phyloP scores from a whole-genome alignment of 2,888 invertebrate genomes.

The Morpho deidamia region DNA sequence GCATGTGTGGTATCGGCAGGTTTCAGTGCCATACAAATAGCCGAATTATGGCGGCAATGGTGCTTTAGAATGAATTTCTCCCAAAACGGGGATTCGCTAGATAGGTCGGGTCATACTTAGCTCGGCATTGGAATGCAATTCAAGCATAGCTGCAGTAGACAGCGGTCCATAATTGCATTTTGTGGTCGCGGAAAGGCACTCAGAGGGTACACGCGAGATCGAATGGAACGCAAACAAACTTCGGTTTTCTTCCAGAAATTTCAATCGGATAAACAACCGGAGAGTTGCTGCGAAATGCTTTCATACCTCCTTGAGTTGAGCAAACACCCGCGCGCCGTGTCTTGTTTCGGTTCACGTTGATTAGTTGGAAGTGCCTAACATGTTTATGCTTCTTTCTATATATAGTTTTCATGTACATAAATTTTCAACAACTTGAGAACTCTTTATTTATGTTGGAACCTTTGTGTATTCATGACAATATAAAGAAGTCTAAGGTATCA shows the following conservation, averaged over 20 bases:
- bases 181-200: slow-evolving; percentile 65
- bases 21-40: slow-evolving; percentile 23
- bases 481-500: too few relatives aligned
- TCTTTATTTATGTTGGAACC: too few relatives aligned
- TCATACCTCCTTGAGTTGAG: slow-evolving; percentile 28
- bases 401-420: not conserved
- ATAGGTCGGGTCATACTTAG: slow-evolving; percentile 43
- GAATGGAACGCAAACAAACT: slow-evolving; percentile 69
- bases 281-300: slow-evolving; percentile 36
- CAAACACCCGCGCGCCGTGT: slow-evolving; percentile 24
- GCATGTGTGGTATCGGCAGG: slow-evolving; percentile 19
- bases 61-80: slow-evolving; percentile 19
- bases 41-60: slow-evolving; percentile 19
- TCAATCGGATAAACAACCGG: slow-evolving; percentile 50
- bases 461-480: too few relatives aligned
- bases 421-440: not conserved
- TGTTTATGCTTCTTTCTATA: not conserved
- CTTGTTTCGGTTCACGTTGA: slow-evolving; percentile 18
- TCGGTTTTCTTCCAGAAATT: slow-evolving; percentile 60
- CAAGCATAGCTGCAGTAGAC: slow-evolving; percentile 64
- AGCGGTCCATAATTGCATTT: slow-evolving; percentile 75
- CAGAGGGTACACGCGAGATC: slow-evolving; percentile 56
- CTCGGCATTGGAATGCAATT: slow-evolving; percentile 63
- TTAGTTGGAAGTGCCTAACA: slow-evolving; percentile 12
- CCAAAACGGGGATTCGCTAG: slow-evolving; percentile 26